Conservation (phyloP, 2,888 invertebrate genomes). For the Parasteatoda lunata region DNA sequence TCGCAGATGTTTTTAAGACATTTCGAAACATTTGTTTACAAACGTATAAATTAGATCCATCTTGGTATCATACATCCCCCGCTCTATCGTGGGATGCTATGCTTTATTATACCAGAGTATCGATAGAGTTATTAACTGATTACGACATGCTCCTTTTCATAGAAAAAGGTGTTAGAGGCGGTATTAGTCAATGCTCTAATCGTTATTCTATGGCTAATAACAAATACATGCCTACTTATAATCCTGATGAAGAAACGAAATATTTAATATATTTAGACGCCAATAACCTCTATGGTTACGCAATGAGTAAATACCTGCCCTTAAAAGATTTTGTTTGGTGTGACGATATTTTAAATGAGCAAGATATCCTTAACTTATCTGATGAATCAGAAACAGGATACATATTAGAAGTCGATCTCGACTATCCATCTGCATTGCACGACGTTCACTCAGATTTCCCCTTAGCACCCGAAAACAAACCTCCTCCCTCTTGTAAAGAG, state of each 20-base stretch:
- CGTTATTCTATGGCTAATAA: conserved; percentile 53
- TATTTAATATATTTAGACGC: conserved; percentile 72
- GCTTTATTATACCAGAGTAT: conserved; percentile 71
- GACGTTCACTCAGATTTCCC: conserved; percentile 69
- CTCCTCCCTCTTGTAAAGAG: background rate
- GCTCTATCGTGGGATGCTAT: conserved; percentile 72
- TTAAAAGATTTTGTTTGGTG: background rate
- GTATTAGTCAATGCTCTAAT: conserved; percentile 32
- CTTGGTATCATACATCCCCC: conserved; percentile 71
- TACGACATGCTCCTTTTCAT: conserved; percentile 71
- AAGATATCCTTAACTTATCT: background rate
- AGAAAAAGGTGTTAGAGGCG: conserved; percentile 70
- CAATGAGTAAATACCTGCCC: background rate
- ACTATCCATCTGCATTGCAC: conserved; percentile 69
- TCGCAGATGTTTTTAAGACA: conserved; percentile 73
- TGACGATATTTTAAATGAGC: background rate
- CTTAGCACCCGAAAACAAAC: conserved; percentile 55
- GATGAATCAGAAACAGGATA: conserved; percentile 39
- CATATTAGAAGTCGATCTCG: conserved; percentile 70
- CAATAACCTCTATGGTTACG: conserved; percentile 67
- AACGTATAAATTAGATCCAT: conserved; percentile 71
- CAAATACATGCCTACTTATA: conserved; percentile 17
- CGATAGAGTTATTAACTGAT: conserved; percentile 71
- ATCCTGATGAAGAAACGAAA: background rate
- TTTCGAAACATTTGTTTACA: conserved; percentile 71